A percentile compares a stretch with the other conserved stretches of the same genome.
These are phyloP conservation scores for Ephestia elutella DNA, from an alignment of 1,140 invertebrate genomes.

Conservation along the genomic window DNA sequence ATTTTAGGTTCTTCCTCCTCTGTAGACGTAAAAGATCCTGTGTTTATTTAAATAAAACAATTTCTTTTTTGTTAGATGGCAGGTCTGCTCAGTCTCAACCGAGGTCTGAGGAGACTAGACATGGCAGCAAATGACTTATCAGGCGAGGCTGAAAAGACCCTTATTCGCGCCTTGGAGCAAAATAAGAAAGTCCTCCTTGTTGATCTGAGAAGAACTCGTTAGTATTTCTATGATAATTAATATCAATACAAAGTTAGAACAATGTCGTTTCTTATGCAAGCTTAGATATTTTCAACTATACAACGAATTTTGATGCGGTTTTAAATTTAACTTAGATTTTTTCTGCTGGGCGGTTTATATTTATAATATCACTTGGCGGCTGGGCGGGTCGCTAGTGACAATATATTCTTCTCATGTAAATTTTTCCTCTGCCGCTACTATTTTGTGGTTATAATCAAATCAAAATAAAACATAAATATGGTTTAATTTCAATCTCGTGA, in stretches of 20 bases:
- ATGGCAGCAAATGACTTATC: slow-evolving; percentile 67
- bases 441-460: neutral
- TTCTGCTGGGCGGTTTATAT: too few relatives aligned
- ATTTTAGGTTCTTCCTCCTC: too few relatives aligned
- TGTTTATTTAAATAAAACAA: too few relatives aligned
- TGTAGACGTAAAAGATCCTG: too few relatives aligned
- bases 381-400: too few relatives aligned
- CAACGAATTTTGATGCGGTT: too few relatives aligned
- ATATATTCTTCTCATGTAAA: neutral
- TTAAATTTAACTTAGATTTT: too few relatives aligned
- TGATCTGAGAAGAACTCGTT: slow-evolving; percentile 60
- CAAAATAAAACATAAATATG: neutral
- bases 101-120: slow-evolving; percentile 60
- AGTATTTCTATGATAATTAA: slow-evolving; percentile 28
- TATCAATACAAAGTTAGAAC: too few relatives aligned
- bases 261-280: too few relatives aligned
- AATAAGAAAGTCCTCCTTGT: slow-evolving; percentile 58
- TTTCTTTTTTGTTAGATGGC: slow-evolving; percentile 43
- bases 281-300: too few relatives aligned
- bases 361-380: too few relatives aligned
- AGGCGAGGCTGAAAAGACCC: slow-evolving; percentile 58
- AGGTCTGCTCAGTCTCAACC: slow-evolving; percentile 63
- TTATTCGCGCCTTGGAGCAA: slow-evolving; percentile 50
- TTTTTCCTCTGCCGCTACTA: neutral
- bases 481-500: too few relatives aligned